Evolutionary conservation across 1,140 invertebrate genomes (phyloP), one percentile per base, ranked within the genome.

Genomic region (Grapholita molesta): DNA sequence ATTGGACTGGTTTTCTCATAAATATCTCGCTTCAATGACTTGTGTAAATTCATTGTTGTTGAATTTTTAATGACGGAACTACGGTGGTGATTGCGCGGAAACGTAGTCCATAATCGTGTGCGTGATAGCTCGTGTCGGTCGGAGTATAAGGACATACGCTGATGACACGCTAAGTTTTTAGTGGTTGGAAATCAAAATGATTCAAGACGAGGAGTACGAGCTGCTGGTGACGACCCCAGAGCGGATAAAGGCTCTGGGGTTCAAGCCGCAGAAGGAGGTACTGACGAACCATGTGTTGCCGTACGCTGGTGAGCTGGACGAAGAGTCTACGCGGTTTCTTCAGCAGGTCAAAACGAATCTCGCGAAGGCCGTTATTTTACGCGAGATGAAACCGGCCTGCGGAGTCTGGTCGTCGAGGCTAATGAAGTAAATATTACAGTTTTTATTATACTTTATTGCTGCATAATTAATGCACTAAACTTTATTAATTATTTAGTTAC

Each of bases 301-400:
- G 8, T 96, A 96, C 88, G 93, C 93, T 3, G 91, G 93, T 18
- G 83, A 94, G 74, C 78, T 96, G 42, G 94, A 96, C 68, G 89
- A 92, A 15, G 95, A 96, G 86, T 94, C 95, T 0, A 82, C 84
- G 42, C 80, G 75, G 69, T 91, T 95, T 48, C 92, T 96, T 61
- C 72, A 87, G 8, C 92, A 95, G 67, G 95, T 96, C 38, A 96
- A 96, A 86, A 94, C 88, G 64, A 95, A 96, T 89, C 86, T 96
- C 28, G 94, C 93, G 25, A 94, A 93, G 77, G 92, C 94, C 64
- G 92, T 96, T 35, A 92, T 96, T 86, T 86, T 95, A 24, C 89
- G 94, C 18, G 95, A 96, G 89, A 92, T 96, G 79, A 92, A 94
- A 80, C 95, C 95, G 64, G 95, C 93, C 38, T 95, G 94, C 74